phyloP scores from a whole-genome alignment of 2,888 invertebrate genomes.

The Adelognathus sp. region DNA sequence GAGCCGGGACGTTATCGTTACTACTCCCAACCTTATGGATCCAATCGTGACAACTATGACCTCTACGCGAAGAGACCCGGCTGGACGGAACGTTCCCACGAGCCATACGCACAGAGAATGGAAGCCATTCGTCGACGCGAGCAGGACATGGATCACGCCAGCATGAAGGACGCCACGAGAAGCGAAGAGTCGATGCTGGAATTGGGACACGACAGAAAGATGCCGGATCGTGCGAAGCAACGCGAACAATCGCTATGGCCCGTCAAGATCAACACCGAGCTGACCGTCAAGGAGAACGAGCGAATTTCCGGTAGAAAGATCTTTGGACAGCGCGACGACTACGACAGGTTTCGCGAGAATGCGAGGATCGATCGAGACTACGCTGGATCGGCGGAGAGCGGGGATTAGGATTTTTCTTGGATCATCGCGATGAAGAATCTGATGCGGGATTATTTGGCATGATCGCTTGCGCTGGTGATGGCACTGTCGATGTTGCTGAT shows the following conservation, averaged over 20 bases:
- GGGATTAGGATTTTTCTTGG: constrained; percentile 16
- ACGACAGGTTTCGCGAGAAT: constrained; percentile 68
- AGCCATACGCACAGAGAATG: constrained; percentile 57
- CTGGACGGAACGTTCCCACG: constrained; percentile 66
- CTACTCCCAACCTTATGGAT: constrained; percentile 67
- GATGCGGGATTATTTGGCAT: neutral
- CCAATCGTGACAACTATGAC: constrained; percentile 66
- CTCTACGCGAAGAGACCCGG: constrained; percentile 71
- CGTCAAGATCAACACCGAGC: constrained; percentile 75
- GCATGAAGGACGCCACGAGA: constrained; percentile 58
- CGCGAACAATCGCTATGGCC: constrained; percentile 73
- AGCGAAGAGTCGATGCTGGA: constrained; percentile 59
- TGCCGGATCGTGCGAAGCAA: constrained; percentile 47
- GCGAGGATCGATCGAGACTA: constrained; percentile 11
- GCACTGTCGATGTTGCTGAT: neutral
- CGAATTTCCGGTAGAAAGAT: constrained; percentile 75
- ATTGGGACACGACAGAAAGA: constrained; percentile 46
- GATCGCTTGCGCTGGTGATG: constrained; percentile 4
- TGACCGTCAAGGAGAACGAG: constrained; percentile 76
- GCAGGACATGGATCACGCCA: constrained; percentile 65
- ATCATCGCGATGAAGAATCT: neutral
- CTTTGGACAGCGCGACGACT: constrained; percentile 72
- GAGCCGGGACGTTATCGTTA: constrained; percentile 72
- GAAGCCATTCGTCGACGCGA: constrained; percentile 63
- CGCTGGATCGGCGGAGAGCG: constrained; percentile 17